Evolutionary conservation across 2,888 invertebrate genomes (phyloP), one percentile per base, ranked within the genome.

Genomic region (Eupithecia tripunctaria): DNA sequence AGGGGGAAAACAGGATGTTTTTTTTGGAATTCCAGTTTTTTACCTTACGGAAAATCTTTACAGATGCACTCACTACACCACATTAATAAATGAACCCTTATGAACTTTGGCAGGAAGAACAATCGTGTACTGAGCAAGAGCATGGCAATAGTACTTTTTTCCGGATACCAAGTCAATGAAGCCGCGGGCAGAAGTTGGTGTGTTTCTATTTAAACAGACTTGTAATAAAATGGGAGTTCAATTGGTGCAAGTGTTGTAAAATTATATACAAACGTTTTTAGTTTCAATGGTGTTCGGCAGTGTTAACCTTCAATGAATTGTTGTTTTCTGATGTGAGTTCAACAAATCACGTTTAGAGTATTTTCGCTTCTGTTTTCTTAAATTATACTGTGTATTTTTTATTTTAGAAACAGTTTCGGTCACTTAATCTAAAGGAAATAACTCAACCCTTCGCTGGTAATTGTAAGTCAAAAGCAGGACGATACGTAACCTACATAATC

Each of bases 211-310:
- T 65, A 5, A 29, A 25, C 47, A 38, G 63, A 38, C 21, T 38
- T 68, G 47, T 47, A 65, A 65, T 74, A 71, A 73, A 71, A 70
- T 71, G 6, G 38, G 43, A 68, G 65, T 43, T 71, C 43, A 67
- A 68, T 64, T 21, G 51, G 18, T 38, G 27, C 12, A 29, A 43
- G 27, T 63, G 70, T 60, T 62, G 68, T 70, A 65, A 70, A 73
- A 73, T 65, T 68, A 32, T 70, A 68, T 71, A 64, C 38, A 47
- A 59, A 60, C 66, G 59, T 32, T 69, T 64, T 59, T 18, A 59
- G 51, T 56, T 74, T 43, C 51, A 65, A 65, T 70, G 29, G 59
- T 32, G 25, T 64, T 67, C 27, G 25, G 70, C 43, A 41, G 64
- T 59, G 2, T 36, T 29, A 47, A 69, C 65, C 72, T 72, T 70